Evolutionary conservation across 2,113 vertebrate species (phyloP).

Genomic region (Lates calcarifer): DNA sequence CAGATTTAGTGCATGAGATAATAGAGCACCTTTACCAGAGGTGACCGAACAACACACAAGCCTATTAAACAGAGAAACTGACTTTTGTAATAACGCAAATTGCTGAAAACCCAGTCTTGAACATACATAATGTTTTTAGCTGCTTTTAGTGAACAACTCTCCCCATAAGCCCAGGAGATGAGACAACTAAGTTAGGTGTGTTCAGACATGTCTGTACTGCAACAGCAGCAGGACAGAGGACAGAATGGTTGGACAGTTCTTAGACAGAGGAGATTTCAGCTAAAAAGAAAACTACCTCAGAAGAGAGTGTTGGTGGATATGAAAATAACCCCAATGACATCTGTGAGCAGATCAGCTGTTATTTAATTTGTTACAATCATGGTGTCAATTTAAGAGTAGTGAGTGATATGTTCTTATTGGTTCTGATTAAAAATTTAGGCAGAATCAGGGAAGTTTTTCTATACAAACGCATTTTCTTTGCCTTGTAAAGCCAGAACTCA

Average conservation of each 20-base stretch:
- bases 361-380: neutral
- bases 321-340: too few species aligned
- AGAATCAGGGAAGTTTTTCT: neutral
- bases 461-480: neutral
- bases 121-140: too few species aligned
- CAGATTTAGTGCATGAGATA: slow-evolving; percentile 2
- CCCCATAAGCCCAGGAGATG: too few species aligned
- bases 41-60: neutral
- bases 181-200: too few species aligned
- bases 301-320: neutral
- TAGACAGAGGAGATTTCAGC: neutral
- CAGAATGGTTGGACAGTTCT: neutral
- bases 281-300: neutral
- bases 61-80: neutral
- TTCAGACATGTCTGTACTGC: too few species aligned
- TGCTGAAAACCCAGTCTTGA: too few species aligned
- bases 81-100: too few species aligned
- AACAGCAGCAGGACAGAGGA: neutral
- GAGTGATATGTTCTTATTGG: too few species aligned
- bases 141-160: too few species aligned
- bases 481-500: neutral
- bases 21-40: neutral
- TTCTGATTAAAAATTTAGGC: neutral
- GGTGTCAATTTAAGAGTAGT: too few species aligned
- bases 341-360: neutral